Evolutionary conservation across 2,888 invertebrate species (phyloP), one percentile per base, ranked within the genome.

Genomic region (Rosalia funebris): DNA sequence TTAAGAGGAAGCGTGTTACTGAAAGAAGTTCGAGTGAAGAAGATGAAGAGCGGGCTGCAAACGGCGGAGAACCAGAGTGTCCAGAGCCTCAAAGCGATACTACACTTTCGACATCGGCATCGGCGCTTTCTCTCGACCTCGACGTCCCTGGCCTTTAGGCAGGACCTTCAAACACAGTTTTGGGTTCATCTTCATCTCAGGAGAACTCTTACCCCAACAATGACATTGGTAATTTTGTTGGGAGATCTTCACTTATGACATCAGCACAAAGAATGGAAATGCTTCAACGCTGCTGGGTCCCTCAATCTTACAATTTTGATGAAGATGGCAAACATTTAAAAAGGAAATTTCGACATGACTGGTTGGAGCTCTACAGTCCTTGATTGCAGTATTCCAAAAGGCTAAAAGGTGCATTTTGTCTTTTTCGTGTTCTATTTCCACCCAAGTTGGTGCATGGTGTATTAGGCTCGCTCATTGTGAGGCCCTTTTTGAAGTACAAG

Each of bases 381-480:
- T 25, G 7, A 7, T 25, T 25, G 25, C 25, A 25, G 7, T 25
- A 25, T 7, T 25, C 25, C 7, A 25, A 25, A 25, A 25, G 7
- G 7, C 25, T 25, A 5, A 25, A 25, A 25, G 25, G 25, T 7
- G 4, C 25, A 7, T 25, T 25, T 25, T 25, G 25, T 25, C 25
- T 25, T 3, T 25, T 5, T 25, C 7, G 25, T 25, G 25, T 25
- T 25, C 7, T 25, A 25, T 25, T 25, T 25, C 25, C 25, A 7
- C 25, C 25, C 7, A 25, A 25, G 7, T 5, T 5, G 4, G 25
- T 25, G 4, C 3, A 25, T 5, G 3, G 25, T 25, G 42, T 57
- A 41, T 32, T 53, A 31, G 52, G 53, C n/a, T 45, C 42, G 53
- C 53, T 57, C 16, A 48, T 47, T 25, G 39, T 44, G 15, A 52